Base-by-base conservation (phyloP, 2,797 vertebrate genomes). In the Ambastaia sidthimunki region DNA sequence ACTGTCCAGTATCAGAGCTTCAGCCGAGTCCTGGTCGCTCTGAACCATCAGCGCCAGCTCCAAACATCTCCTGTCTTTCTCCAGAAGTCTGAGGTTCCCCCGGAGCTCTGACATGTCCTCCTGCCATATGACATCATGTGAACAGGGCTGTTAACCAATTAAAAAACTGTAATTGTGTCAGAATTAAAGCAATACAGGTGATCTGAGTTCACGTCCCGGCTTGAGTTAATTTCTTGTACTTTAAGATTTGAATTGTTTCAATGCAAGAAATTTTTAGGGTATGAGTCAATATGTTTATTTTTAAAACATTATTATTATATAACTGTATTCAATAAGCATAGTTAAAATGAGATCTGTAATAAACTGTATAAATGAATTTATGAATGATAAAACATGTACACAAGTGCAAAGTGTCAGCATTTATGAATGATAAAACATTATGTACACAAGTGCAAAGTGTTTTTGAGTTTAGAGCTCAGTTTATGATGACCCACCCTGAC, bases 51-150 rank as follows among this genome's bases (percentile, higher is more conserved):
- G 83, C 76, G 86, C 90, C 86, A 95, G 87, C 81, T 96, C 96
- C 84, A 98, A 85, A 25, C 91, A 90, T 18, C 91, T 73, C 76
- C 94, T 93, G 86, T 98, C 96, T 63, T 93, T 93, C 87, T 95
- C 92, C 0, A 85, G 89, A 52, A 97, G 90, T 72, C 94, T 95
- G 63, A 96, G 90, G 54, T 81, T 80, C 70, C 88, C 89, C 78
- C 90, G 92, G 82, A 97, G 86, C 74, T 96, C 95, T 0, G 92
- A 94, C 92, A 97, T 94, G 52, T 93, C 92, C 89, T 97, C 96
- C 97, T 99, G 85, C 15, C 4, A 52, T 21, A 71, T 54, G 2
- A 21, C n/a, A 47, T 59, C 13, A 48, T 16, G 57, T 31, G 9
- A 68, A 21, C 4, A 11, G 21, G 55, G 48, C 48, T 52, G 16